Base-by-base conservation (phyloP, 2,797 vertebrate species). In the Denticeps clupeoides region DNA sequence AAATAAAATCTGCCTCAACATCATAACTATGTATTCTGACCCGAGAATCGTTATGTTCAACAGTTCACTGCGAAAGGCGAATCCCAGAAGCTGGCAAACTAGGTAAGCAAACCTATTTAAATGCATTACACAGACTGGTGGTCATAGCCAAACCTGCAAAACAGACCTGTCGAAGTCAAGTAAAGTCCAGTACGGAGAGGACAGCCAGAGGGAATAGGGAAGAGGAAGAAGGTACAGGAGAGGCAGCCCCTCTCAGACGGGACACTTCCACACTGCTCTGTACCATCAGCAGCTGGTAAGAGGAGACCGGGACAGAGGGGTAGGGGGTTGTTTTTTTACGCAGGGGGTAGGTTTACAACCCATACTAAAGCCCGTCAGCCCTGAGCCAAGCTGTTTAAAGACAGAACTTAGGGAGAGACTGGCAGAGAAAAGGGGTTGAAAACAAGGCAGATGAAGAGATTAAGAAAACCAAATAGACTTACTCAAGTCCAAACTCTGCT, bases 291-390 rank as follows among this genome's bases (percentile, higher is more conserved):
- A 65, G 45, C 62, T 31, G 47, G 21, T 45, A 62, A 66, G 70
- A 64, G 73, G 64, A 56, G 42, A 59, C 38, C 10, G 15, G 23
- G 40, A 11, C 32, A 52, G 2, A 26, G 31, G 10, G 44, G 29
- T 8, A 32, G 51, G 49, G 5, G 19, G 54, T 28, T 53, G 26
- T 41, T 18, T 53, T n/a, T n/a, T 60, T 59, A 56, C 54, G 62
- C 67, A 71, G 68, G 60, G 69, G 77, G 71, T 72, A 79, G 72
- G 72, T 74, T 72, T 72, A 77, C 67, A 72, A 66, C 69, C 40
- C 47, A 50, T 45, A 41, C 42, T 43, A 50, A 23, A 45, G 37
- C 8, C 47, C 32, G 41, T 41, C 29, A 48, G 28, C 45, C 25
- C 15, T 1, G 5, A 7, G 13, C 31, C 26, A 42, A 67, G 64